A percentile compares a stretch with the other conserved stretches of the same genome.
These are phyloP conservation scores for Gymnoscopelus braueri DNA, from an alignment of 2,797 vertebrate genomes.

Conservation along the genomic window DNA sequence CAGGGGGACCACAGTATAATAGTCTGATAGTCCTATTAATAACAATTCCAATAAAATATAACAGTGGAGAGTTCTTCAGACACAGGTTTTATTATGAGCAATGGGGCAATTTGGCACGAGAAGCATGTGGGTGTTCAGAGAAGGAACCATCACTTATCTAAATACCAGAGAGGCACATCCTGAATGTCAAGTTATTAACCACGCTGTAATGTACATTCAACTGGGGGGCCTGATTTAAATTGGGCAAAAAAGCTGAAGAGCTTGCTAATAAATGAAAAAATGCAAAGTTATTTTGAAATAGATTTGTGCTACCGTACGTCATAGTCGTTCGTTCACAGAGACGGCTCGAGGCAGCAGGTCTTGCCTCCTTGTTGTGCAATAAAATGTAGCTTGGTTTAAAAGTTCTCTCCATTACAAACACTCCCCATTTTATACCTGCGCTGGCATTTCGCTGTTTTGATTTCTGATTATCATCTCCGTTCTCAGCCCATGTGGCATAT, in stretches of 20 bases:
- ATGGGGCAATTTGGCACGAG: constrained; percentile 71
- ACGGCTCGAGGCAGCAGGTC: constrained; percentile 12
- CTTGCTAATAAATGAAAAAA: constrained; percentile 61
- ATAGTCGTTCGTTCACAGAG: constrained; percentile 36
- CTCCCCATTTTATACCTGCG: neutral
- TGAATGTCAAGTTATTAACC: constrained; percentile 79
- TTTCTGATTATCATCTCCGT: constrained; percentile 24
- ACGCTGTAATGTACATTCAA: constrained; percentile 67
- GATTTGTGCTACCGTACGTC: constrained; percentile 40
- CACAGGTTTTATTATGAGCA: constrained; percentile 75
- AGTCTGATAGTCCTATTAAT: constrained; percentile 71
- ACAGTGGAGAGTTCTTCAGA: constrained; percentile 49
- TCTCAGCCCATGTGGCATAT: neutral
- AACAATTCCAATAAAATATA: constrained; percentile 71
- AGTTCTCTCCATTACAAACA: neutral
- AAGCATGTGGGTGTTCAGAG: constrained; percentile 63
- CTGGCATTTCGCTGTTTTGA: neutral
- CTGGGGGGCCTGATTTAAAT: constrained; percentile 71
- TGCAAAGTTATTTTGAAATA: constrained; percentile 45
- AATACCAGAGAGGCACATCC: constrained; percentile 59
- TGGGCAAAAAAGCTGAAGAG: constrained; percentile 59
- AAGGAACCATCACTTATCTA: constrained; percentile 74
- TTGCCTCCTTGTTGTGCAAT: constrained; percentile 29
- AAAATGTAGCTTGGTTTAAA: constrained; percentile 5
- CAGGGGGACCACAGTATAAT: constrained; percentile 33